These are phyloP conservation scores for Caenorhabditis virilis DNA, from an alignment of 2,888 invertebrate genomes.

Conservation along the genomic window DNA sequence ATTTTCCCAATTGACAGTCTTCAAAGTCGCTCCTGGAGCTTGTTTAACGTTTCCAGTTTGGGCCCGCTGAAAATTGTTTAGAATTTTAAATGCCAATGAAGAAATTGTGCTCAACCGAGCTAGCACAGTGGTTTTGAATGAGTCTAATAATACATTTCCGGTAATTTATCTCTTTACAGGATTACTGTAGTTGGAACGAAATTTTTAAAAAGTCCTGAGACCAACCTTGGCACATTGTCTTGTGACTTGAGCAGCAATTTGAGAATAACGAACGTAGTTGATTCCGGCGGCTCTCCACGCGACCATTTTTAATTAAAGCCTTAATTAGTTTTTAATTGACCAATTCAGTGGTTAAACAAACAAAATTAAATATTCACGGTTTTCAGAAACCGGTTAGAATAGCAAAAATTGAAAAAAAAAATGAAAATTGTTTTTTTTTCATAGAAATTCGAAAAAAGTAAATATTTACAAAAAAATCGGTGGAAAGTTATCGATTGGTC, in stretches of 20 bases:
- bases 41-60: constrained; percentile 73
- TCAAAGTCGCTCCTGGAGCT: constrained; percentile 79
- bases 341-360: background rate
- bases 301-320: constrained; percentile 47
- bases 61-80: constrained; percentile 3
- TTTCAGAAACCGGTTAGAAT: constrained; percentile 4
- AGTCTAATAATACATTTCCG: too few relatives aligned
- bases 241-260: constrained; percentile 81
- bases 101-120: too few relatives aligned
- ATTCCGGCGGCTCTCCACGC: constrained; percentile 60
- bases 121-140: too few relatives aligned
- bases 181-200: too few relatives aligned
- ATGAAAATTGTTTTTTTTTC: constrained; percentile 1
- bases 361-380: background rate
- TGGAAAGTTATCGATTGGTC: too few relatives aligned
- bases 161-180: too few relatives aligned
- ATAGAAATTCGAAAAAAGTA: too few relatives aligned
- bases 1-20: constrained; percentile 85
- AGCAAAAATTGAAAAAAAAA: constrained; percentile 4
- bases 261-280: constrained; percentile 94
- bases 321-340: constrained; percentile 3
- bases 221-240: constrained; percentile 80
- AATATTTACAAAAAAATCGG: too few relatives aligned
- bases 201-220: background rate
- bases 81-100: too few relatives aligned